phyloP scores from a whole-genome alignment of 2,113 vertebrate genomes.

The Sclerurus mexicanus region DNA sequence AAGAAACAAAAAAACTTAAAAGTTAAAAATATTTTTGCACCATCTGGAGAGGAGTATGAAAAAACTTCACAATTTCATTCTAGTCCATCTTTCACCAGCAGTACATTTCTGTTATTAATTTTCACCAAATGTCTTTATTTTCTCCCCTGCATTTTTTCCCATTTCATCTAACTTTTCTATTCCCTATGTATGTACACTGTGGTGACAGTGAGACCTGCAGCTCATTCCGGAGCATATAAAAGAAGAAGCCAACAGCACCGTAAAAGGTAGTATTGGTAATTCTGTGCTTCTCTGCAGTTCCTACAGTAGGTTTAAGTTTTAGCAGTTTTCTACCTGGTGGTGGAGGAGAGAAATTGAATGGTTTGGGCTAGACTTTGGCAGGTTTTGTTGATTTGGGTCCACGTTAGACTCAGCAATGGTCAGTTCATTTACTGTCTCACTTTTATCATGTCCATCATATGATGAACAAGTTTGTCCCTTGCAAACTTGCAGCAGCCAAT shows the following conservation, averaged over 20 bases:
- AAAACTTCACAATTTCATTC: background rate
- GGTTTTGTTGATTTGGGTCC: background rate
- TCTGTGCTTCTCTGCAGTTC: background rate
- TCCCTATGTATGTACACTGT: accelerated
- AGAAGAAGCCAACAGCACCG: background rate
- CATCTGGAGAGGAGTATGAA: background rate
- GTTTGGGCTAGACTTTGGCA: background rate
- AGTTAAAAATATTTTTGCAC: background rate
- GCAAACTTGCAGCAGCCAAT: background rate
- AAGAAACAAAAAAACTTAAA: background rate
- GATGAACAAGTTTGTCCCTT: background rate
- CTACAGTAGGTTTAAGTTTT: background rate
- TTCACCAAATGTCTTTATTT: background rate
- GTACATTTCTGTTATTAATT: background rate
- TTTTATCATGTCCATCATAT: background rate
- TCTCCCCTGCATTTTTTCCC: background rate
- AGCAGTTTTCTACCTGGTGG: background rate
- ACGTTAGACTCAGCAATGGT: background rate
- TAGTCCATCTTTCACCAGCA: background rate
- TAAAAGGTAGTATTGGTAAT: background rate
- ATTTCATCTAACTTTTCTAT: background rate
- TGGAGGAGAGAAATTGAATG: background rate
- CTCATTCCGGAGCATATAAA: background rate
- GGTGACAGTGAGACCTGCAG: background rate
- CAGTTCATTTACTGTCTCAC: background rate